Evolutionary conservation across 2,797 vertebrate genomes (phyloP).

Genomic region (Lepilemur ruficaudatus): DNA sequence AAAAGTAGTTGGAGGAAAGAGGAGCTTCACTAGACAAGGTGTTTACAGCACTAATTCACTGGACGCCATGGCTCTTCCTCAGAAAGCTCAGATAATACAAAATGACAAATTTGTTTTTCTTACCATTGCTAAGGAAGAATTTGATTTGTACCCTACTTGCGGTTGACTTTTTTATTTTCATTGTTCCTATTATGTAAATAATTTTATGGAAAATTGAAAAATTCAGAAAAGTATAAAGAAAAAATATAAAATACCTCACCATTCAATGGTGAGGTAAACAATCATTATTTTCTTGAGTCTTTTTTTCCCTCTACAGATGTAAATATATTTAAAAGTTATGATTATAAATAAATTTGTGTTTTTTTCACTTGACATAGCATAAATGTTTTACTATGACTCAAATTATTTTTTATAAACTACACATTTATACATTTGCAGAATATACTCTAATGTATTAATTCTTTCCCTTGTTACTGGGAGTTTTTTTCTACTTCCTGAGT

Average conservation of each 20-base stretch:
- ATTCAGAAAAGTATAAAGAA: constrained; percentile 1
- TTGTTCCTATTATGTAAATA: not conserved
- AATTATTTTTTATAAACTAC: not conserved
- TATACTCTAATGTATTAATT: not conserved
- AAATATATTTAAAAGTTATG: constrained; percentile 6
- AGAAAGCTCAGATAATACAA: not conserved
- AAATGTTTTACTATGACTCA: not conserved
- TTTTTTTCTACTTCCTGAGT: not conserved
- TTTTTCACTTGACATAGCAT: not conserved
- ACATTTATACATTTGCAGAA: not conserved
- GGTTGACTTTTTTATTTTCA: not conserved
- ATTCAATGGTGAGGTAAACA: not conserved
- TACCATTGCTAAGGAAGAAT: not conserved
- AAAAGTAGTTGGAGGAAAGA: constrained; percentile 12
- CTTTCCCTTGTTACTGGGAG: not conserved
- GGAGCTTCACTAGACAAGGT: not conserved
- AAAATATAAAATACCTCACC: not conserved
- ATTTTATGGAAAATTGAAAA: constrained; percentile 31
- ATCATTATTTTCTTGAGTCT: not conserved
- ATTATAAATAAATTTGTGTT: constrained; percentile 14
- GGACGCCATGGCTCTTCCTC: not conserved
- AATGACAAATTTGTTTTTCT: not conserved
- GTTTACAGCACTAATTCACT: not conserved
- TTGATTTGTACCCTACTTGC: not conserved
- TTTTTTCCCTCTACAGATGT: not conserved